These are phyloP conservation scores for Cyprinus carpio DNA, from an alignment of 2,113 vertebrate species.

Conservation along the genomic window DNA sequence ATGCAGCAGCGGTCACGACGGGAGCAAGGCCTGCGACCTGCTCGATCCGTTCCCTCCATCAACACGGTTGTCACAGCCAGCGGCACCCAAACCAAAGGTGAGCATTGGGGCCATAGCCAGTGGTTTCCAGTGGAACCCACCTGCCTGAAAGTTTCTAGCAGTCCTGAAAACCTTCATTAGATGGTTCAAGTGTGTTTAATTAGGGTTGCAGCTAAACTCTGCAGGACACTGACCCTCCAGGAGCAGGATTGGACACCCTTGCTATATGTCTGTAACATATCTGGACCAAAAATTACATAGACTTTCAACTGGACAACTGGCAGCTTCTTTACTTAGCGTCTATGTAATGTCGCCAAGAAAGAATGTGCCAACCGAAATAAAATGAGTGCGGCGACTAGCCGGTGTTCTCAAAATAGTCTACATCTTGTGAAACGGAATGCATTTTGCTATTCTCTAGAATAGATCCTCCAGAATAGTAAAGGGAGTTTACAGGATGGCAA, in stretches of 20 bases:
- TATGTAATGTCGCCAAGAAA: conserved; percentile 62
- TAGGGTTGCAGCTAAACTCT: not conserved
- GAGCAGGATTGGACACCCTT: conserved; percentile 2
- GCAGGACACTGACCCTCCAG: not conserved
- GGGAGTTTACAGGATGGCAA: conserved; percentile 60
- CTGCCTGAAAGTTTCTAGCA: not conserved
- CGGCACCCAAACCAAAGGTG: conserved; percentile 66
- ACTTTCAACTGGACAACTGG: conserved; percentile 67
- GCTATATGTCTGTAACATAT: not conserved
- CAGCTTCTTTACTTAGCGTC: conserved; percentile 39
- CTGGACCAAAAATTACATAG: conserved; percentile 47
- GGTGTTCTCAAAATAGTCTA: conserved; percentile 64
- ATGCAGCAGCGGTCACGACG: conserved; percentile 88
- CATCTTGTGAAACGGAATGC: conserved; percentile 69
- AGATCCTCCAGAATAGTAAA: conserved; percentile 69
- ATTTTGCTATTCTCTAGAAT: conserved; percentile 69
- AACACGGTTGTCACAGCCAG: conserved; percentile 62
- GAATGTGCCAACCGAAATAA: conserved; percentile 69
- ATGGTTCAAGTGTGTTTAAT: not conserved
- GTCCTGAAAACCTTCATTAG: not conserved
- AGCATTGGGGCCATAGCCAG: conserved; percentile 38
- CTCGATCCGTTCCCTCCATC: conserved; percentile 90
- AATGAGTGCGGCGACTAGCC: conserved; percentile 47
- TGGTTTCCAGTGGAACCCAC: not conserved
- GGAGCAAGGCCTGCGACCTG: conserved; percentile 85